phyloP scores from a whole-genome alignment of 2,888 invertebrate species.

The Galerucella nymphaeae region DNA sequence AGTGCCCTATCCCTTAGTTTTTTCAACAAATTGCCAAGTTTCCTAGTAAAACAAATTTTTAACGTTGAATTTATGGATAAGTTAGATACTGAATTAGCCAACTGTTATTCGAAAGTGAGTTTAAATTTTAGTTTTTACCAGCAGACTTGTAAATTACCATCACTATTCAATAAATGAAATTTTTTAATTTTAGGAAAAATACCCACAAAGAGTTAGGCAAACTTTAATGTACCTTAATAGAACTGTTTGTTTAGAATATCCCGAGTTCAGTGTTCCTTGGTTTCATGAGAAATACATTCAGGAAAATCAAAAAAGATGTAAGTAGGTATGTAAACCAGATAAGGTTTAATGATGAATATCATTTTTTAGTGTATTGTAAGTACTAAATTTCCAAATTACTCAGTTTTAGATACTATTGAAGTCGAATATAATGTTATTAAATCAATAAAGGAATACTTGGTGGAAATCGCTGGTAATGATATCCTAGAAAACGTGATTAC shows the following conservation, averaged over 20 bases:
- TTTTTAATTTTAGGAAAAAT: slow-evolving; percentile 64
- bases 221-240: slow-evolving; percentile 73
- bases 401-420: slow-evolving; percentile 29
- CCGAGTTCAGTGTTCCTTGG: slow-evolving; percentile 74
- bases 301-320: slow-evolving; percentile 66
- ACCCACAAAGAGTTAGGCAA: slow-evolving; percentile 68
- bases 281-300: slow-evolving; percentile 73
- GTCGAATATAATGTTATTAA: slow-evolving; percentile 20
- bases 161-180: too few relatives aligned
- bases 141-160: not conserved
- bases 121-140: not conserved
- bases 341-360: not conserved
- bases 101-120: slow-evolving; percentile 68
- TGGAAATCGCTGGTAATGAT: slow-evolving; percentile 51
- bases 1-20: slow-evolving; percentile 68
- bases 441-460: slow-evolving; percentile 53
- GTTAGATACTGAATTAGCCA: slow-evolving; percentile 69
- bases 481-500: slow-evolving; percentile 58
- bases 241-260: slow-evolving; percentile 73
- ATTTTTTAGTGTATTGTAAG: not conserved
- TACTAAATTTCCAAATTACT: not conserved
- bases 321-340: slow-evolving; percentile 32
- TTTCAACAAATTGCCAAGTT: slow-evolving; percentile 67
- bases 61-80: slow-evolving; percentile 71
- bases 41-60: slow-evolving; percentile 69